Percentiles rank a stretch among this genome's conserved stretches.
Conservation (phyloP, 2,888 invertebrate genomes). For the Augochlorella aurata region DNA sequence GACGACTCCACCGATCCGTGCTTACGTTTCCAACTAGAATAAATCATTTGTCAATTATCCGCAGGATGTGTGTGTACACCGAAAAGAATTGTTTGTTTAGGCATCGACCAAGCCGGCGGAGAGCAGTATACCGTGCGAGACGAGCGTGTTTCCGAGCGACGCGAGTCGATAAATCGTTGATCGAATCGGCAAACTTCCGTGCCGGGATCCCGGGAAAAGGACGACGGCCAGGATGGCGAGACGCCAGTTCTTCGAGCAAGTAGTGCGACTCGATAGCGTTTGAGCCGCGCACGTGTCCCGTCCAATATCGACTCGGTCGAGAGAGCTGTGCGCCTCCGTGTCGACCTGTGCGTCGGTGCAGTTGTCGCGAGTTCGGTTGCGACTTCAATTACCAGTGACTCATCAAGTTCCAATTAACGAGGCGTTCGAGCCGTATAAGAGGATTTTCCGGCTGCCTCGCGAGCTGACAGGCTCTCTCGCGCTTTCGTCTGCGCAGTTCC, state of each 20-base stretch:
- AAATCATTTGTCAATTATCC: too few species aligned
- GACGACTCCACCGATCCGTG: too few species aligned
- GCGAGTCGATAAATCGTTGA: background rate
- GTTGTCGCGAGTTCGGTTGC: background rate
- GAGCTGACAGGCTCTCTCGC: background rate
- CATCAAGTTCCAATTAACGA: background rate
- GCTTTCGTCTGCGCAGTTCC: background rate
- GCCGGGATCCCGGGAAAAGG: background rate
- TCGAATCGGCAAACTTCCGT: background rate
- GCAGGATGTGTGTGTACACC: too few species aligned
- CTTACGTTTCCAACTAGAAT: too few species aligned
- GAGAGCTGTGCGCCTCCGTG: background rate
- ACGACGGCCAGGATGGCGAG: background rate
- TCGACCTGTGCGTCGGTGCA: background rate
- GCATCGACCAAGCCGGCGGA: background rate
- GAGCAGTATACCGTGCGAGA: background rate
- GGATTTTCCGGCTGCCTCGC: conserved; percentile 24
- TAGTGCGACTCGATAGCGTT: background rate
- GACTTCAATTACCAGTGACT: background rate
- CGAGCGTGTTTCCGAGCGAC: background rate
- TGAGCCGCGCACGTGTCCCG: background rate
- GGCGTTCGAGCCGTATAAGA: conserved; percentile 4
- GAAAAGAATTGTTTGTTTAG: too few species aligned
- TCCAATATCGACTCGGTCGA: background rate
- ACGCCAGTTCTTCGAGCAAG: background rate